phyloP scores from a whole-genome alignment of 2,113 vertebrate genomes.

The Marcusenius ussheri region DNA sequence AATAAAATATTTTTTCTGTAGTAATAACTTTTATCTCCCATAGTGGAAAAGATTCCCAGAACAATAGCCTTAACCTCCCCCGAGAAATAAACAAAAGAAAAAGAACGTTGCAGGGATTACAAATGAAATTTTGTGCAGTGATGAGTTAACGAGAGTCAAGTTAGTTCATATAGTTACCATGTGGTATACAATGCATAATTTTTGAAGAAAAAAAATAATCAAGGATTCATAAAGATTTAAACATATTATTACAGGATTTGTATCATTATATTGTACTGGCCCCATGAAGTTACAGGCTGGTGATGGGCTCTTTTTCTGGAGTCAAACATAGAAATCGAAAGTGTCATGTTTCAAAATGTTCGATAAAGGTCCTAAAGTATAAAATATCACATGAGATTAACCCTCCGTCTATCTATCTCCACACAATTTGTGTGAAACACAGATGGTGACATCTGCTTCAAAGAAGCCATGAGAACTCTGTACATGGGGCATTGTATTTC shows the following conservation, averaged over 20 bases:
- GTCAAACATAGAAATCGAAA: neutral
- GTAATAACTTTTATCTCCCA: neutral
- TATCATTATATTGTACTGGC: neutral
- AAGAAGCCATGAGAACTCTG: neutral
- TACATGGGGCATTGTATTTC: neutral
- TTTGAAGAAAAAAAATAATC: neutral
- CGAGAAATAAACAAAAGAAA: neutral
- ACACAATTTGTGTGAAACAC: neutral
- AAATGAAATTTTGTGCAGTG: neutral
- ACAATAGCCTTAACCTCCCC: neutral
- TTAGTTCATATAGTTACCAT: neutral
- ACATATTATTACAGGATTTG: neutral
- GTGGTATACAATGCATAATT: neutral
- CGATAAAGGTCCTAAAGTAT: neutral
- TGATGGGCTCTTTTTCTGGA: neutral
- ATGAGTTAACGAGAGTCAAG: neutral
- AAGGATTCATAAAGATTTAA: neutral
- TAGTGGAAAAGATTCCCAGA: neutral
- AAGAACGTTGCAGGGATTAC: no score
- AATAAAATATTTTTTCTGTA: neutral
- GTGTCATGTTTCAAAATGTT: neutral
- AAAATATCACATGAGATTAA: conserved; percentile 11
- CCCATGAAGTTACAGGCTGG: neutral
- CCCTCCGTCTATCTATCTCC: neutral
- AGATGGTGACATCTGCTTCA: conserved; percentile 6